Conservation (phyloP, 23 tunicate species). For the Phallusia fumigata region DNA sequence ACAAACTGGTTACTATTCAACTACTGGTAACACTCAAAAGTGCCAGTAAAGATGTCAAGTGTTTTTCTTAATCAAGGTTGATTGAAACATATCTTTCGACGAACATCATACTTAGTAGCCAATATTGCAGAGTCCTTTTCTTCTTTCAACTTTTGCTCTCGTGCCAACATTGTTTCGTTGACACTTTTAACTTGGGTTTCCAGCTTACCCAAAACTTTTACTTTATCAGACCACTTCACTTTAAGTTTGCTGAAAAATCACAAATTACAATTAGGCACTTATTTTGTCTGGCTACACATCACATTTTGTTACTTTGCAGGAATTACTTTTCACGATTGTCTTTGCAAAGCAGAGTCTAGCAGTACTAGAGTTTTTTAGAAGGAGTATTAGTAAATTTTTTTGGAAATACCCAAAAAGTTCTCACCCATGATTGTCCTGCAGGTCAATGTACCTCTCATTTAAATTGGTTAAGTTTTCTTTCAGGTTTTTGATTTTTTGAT, state of each 20-base stretch:
- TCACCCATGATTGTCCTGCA: conserved; percentile 35
- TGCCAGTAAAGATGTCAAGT: no score
- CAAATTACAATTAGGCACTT: no score
- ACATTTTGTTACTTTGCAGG: not conserved
- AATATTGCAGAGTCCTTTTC: conserved; percentile 52
- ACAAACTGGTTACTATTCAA: no score
- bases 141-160: conserved; percentile 8
- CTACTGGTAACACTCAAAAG: no score
- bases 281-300: no score
- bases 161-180: conserved; percentile 20
- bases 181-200: conserved; percentile 50
- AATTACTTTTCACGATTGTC: no score
- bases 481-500: conserved; percentile 47
- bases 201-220: conserved; percentile 30
- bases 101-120: not conserved
- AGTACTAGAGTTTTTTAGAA: no score
- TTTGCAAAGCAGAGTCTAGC: no score
- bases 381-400: no score
- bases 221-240: conserved; percentile 82
- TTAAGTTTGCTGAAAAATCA: no score
- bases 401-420: not conserved
- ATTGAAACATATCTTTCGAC: no score
- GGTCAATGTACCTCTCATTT: conserved; percentile 25
- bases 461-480: conserved; percentile 31
- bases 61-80: no score